Evolutionary conservation across 2,888 invertebrate species (phyloP), one percentile per base, ranked within the genome.

Genomic region (Strigamia transsilvanica): DNA sequence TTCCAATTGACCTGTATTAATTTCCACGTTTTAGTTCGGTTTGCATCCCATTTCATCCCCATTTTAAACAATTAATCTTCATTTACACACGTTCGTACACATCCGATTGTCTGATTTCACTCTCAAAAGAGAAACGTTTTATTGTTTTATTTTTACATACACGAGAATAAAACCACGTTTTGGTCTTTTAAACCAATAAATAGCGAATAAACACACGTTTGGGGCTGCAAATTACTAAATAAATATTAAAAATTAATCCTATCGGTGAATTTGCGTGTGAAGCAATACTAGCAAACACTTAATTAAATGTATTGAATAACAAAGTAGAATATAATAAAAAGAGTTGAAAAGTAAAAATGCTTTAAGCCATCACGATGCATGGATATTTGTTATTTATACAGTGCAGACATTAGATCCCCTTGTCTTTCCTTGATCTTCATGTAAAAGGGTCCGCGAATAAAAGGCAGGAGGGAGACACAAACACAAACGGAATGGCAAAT

Each of bases 401-500:
- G 27, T 73, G 27, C 7, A 73, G 27, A 13, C 73, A 73, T 73
- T 73, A 73, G 73, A 73, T 73, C 73, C 32, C 73, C 73, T 73
- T 73, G 73, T 73, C 73, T 73, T 27, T 73, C 32, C 73, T 73
- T 73, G 73, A 73, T 73, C 73, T 73, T 73, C 73, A 73, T 73
- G 73, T 73, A 73, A 73, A 73, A 73, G 73, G 73, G 73, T 32
- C 73, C 32, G 27, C 73, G 73, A 73, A 73, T 73, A 73, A 73
- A 73, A 73, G 73, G 23, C 27, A 73, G 73, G 73, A 73, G 73
- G 73, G 73, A 73, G 73, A 27, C 73, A 73, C 27, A 73, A 73
- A 73, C 73, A 73, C 73, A 73, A 73, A 73, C 73, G 73, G 73
- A 73, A 73, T 73, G 73, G 73, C 73, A 73, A 73, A 73, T 73